A percentile compares a stretch with the other conserved stretches of the same genome.
These are phyloP conservation scores for Salticus scenicus DNA, from an alignment of 2,888 invertebrate species.

Conservation along the genomic window DNA sequence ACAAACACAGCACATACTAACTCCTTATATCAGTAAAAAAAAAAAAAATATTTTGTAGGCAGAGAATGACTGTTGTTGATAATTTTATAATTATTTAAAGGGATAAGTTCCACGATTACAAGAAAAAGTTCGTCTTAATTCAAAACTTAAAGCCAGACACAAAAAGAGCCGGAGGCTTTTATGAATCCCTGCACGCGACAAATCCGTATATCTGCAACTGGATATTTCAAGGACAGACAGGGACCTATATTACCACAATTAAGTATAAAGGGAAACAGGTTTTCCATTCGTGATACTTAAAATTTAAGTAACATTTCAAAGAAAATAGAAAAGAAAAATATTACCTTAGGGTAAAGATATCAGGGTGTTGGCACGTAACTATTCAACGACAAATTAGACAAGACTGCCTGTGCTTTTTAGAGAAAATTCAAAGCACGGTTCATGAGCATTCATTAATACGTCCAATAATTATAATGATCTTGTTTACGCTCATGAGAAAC, in stretches of 20 bases:
- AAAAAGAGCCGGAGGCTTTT: not conserved
- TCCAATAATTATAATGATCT: not conserved
- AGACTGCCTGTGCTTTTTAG: not conserved
- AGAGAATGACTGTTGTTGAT: too few species aligned
- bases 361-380: conserved; percentile 6
- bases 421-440: not conserved
- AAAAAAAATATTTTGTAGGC: too few species aligned
- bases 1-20: too few species aligned
- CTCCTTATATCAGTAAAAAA: too few species aligned
- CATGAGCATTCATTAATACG: not conserved
- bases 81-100: too few species aligned
- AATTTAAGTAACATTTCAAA: not conserved
- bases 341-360: not conserved
- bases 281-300: not conserved
- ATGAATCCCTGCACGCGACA: conserved; percentile 17
- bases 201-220: not conserved
- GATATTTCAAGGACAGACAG: conserved; percentile 10
- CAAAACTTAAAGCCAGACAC: not conserved
- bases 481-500: not conserved
- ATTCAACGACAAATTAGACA: not conserved
- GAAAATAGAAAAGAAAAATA: not conserved
- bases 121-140: not conserved
- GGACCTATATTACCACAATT: conserved; percentile 6
- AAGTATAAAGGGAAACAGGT: conserved; percentile 4
- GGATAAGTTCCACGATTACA: too few species aligned